These are phyloP conservation scores for Clunio marinus DNA, from an alignment of 2,888 invertebrate genomes.

Conservation along the genomic window DNA sequence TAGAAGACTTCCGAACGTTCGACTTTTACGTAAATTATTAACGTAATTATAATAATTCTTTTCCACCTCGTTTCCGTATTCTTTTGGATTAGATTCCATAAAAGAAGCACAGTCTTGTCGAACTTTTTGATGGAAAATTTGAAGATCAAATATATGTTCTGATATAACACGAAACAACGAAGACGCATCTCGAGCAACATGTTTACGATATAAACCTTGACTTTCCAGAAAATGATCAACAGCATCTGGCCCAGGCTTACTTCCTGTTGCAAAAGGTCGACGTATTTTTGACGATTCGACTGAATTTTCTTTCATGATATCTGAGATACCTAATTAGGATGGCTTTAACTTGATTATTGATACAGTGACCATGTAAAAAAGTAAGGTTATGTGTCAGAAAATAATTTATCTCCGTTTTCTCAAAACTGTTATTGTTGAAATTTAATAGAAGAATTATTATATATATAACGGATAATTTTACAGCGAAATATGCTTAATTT, in stretches of 20 bases:
- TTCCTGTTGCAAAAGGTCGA: slow-evolving; percentile 50
- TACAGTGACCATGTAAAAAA: too few species aligned
- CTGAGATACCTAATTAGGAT: too few species aligned
- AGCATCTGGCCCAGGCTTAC: slow-evolving; percentile 51
- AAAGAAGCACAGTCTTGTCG: slow-evolving; percentile 69
- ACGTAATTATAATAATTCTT: slow-evolving; percentile 64
- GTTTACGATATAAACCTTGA: slow-evolving; percentile 79
- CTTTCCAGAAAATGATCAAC: slow-evolving; percentile 73
- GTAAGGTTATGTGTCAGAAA: too few species aligned
- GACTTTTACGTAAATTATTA: slow-evolving; percentile 64
- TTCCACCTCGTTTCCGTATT: slow-evolving; percentile 53
- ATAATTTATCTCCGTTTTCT: too few species aligned
- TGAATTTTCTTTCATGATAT: too few species aligned
- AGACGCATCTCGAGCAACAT: slow-evolving; percentile 81
- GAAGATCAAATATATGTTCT: slow-evolving; percentile 68
- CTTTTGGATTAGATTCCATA: slow-evolving; percentile 53
- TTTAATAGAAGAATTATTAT: too few species aligned
- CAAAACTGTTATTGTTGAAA: too few species aligned
- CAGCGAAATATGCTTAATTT: too few species aligned
- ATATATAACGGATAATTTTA: too few species aligned
- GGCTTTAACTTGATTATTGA: too few species aligned
- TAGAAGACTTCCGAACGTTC: slow-evolving; percentile 64
- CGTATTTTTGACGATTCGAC: too few species aligned
- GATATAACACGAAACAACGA: slow-evolving; percentile 85
- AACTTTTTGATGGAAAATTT: slow-evolving; percentile 70